Base-by-base conservation (phyloP, 2,113 vertebrate genomes). In the Danionella cerebrum region DNA sequence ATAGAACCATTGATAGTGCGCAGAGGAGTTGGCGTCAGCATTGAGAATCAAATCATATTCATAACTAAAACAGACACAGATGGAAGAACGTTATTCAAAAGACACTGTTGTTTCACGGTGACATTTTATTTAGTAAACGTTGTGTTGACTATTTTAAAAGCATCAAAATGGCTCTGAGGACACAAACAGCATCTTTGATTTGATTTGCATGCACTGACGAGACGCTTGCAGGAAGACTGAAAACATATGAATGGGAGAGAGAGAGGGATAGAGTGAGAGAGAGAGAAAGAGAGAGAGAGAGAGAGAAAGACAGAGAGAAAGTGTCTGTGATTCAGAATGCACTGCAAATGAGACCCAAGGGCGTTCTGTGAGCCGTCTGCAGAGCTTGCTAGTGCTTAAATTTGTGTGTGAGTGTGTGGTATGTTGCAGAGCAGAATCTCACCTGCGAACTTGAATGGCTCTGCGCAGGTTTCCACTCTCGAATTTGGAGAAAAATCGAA, bases 1-100 rank as follows among this genome's bases (percentile, higher is more conserved):
- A 80, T 95, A 95, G 81, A 98, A 98, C 94, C 95, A 97, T 79
- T 98, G 94, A 31, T 88, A 85, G 12, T 95, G 89, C 64, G 91
- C 83, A 54, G 38, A 78, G 54, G 79, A 87, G 74, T 93, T 97
- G 31, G 87, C 83, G 13, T 98, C 95, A 0, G 90, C 80, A 3
- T 94, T 97, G 73, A 95, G 25, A 69, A 97, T 80, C 68, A 98
- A 74, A 78, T 98, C 95, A 44, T 97, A 98, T 54, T 98, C 94
- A 74, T 84, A 87, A 70, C 95, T 98, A 72, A 9, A 24, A 33
- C 31, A 27, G 31, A 39, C 18, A 35, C 47, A 53, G 38, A 42
- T 35, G 53, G 21, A 11, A 22, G 35, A 19, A 48, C 5, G 14
- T 48, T 47, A 24, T 27, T 2, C 12, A 64, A 60, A 42, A 0